A percentile compares a stretch with the other conserved stretches of the same genome.
phyloP scores from a whole-genome alignment of 2,797 vertebrate genomes.

The Discoglossus pictus region DNA sequence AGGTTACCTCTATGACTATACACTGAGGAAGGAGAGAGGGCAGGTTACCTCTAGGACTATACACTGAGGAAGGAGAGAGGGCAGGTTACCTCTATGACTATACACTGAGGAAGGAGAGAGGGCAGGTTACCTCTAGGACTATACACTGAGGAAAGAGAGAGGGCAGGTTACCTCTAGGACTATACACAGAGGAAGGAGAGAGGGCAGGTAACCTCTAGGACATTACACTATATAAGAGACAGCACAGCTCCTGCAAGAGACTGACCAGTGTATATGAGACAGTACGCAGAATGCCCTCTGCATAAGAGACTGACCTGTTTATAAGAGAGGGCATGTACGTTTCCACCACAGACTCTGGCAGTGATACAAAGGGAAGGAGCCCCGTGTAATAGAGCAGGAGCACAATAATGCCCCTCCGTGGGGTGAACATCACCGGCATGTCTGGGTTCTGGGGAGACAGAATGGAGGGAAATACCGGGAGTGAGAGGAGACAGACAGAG shows the following conservation, averaged over 20 bases:
- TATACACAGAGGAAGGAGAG: no score
- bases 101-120: background rate
- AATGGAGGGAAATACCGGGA: conserved; percentile 10
- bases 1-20: background rate
- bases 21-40: background rate
- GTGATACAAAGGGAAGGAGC: conserved; percentile 58
- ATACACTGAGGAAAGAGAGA: no score
- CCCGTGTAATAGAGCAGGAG: conserved; percentile 60
- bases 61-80: conserved; percentile 3
- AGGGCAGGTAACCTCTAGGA: background rate
- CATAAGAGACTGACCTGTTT: conserved; percentile 57
- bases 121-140: background rate
- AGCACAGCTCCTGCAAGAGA: background rate
- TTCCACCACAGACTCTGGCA: conserved; percentile 58
- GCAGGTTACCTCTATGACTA: background rate
- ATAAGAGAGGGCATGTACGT: conserved; percentile 64
- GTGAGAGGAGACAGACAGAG: no score
- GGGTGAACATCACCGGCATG: conserved; percentile 60
- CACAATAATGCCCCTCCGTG: conserved; percentile 31
- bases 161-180: background rate
- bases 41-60: background rate
- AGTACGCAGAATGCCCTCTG: background rate
- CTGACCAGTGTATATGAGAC: no score
- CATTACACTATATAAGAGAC: no score
- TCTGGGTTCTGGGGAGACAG: conserved; percentile 62